Percentiles rank a stretch among this genome's conserved stretches.
Evolutionary conservation across 2,888 invertebrate species (phyloP).

Genomic region (Carterocephalus palaemon): DNA sequence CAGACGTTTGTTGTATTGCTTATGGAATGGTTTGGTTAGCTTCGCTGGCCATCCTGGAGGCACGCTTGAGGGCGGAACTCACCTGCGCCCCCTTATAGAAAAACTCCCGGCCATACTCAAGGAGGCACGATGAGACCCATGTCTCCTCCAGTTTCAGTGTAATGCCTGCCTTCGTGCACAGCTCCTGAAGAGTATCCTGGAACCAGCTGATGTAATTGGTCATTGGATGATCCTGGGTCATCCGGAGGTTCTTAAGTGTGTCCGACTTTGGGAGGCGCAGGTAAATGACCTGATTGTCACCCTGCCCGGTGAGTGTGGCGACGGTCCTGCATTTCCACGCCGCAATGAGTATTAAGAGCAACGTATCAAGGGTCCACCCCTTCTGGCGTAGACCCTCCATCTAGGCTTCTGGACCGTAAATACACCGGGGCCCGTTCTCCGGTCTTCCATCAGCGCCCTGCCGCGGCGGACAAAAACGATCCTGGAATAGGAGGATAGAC

Average conservation of each 20-base stretch:
- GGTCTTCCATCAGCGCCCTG: too few species aligned
- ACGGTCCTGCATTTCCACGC: constrained; percentile 13
- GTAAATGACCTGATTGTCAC: constrained; percentile 26
- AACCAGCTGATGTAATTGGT: background rate
- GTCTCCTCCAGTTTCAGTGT: background rate
- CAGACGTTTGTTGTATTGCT: too few species aligned
- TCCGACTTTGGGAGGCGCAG: constrained; percentile 1
- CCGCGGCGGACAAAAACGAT: too few species aligned
- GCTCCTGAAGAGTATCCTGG: background rate
- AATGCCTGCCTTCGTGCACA: background rate
- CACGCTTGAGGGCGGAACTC: background rate
- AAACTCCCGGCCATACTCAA: background rate
- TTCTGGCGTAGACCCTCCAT: too few species aligned
- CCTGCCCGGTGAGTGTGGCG: constrained; percentile 21
- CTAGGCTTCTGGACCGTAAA: too few species aligned
- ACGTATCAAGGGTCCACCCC: too few species aligned
- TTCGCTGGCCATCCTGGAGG: background rate
- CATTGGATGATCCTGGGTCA: background rate
- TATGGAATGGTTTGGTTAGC: background rate
- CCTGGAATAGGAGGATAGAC: too few species aligned
- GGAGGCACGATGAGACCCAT: background rate
- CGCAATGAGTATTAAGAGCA: constrained; percentile 18
- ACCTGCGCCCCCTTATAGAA: background rate
- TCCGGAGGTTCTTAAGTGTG: background rate
- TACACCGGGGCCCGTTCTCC: too few species aligned